phyloP scores from a whole-genome alignment of 92 coral and sea anemone species.

The Palythoa heliodiscus region DNA sequence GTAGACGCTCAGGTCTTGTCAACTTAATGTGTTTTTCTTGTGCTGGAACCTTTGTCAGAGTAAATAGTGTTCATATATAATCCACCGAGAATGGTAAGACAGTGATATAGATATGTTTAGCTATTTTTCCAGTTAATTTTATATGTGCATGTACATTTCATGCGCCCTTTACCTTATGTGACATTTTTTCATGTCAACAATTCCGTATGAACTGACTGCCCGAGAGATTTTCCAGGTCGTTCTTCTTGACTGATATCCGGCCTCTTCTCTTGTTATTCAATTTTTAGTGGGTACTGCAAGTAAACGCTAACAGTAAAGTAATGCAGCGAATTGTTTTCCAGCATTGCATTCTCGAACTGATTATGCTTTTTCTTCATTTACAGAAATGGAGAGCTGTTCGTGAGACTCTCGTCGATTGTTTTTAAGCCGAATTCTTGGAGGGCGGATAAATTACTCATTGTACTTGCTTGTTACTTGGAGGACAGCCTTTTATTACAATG shows the following conservation, averaged over 20 bases:
- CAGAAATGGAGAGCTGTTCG: conserved; percentile 45
- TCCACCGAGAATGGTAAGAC: conserved; percentile 38
- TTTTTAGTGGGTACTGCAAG: conserved; percentile 16
- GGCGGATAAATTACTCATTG: conserved; percentile 39
- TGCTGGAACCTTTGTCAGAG: conserved; percentile 46
- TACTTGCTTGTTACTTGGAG: conserved; percentile 35
- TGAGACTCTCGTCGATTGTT: conserved; percentile 43
- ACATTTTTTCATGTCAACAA: conserved; percentile 62
- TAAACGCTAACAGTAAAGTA: conserved; percentile 21
- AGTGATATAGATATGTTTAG: conserved; percentile 23
- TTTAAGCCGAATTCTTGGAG: conserved; percentile 42
- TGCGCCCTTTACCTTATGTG: conserved; percentile 45
- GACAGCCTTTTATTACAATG: conserved; percentile 14
- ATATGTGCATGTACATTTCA: conserved; percentile 38
- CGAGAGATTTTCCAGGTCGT: conserved; percentile 38
- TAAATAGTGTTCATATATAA: conserved; percentile 1
- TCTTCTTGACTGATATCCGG: conserved; percentile 30
- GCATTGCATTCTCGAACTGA: conserved; percentile 22
- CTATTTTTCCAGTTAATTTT: conserved; percentile 20
- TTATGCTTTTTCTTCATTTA: conserved; percentile 32
- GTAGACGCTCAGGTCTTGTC: conserved; percentile 77
- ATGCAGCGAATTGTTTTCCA: conserved; percentile 29
- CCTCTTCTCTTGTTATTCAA: conserved; percentile 1
- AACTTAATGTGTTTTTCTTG: conserved; percentile 62
- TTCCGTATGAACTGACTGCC: conserved; percentile 37